Base-by-base conservation (phyloP, 1,140 invertebrate genomes). In the Physella acuta region DNA sequence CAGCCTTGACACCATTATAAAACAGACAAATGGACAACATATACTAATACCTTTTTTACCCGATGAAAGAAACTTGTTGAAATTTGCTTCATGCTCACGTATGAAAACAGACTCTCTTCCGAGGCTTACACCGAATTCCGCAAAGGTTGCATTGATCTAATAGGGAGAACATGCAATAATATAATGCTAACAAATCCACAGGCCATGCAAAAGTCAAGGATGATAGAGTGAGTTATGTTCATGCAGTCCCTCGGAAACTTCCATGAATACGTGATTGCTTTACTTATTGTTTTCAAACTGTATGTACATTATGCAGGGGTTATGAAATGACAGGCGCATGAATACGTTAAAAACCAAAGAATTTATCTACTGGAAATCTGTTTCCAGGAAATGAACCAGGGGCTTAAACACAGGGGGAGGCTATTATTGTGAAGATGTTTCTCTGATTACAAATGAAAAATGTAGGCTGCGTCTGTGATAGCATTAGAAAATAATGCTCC, bases 111-210 rank as follows among this genome's bases (percentile, higher is more conserved):
- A 92, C 79, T 93, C 92, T 8, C 91, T 82, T 2, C 92, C 79
- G 20, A 85, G 80, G 61, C 82, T 82, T 36, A 81, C 80, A 36
- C 94, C 93, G 78, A 96, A 93, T 0, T 93, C 93, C 26, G 92
- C 92, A 90, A 97, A 94, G 70, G 95, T 95, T 84, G 95, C 93
- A 11, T 92, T 93, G 70, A 97, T 96, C 85, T 84, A 80, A 49
- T 26, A 51, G 36, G 59, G 24, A 52, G 52, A 64, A 64, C 62
- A 64, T 53, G 51, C 39, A 37, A 52, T 52, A 30, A 53, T 33
- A 53, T 64, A 52, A 34, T 37, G 49, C 56, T 65, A 20, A 36
- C 30, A 36, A 31, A 28, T 59, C n/a, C 58, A 62, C 70, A 63
- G 30, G 56, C 62, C 56, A 52, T 74, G 26, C 56, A 68, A 53